A percentile compares a stretch with the other conserved stretches of the same genome.
Conservation (phyloP, 2,888 invertebrate genomes). For the Incurvaria masculella region DNA sequence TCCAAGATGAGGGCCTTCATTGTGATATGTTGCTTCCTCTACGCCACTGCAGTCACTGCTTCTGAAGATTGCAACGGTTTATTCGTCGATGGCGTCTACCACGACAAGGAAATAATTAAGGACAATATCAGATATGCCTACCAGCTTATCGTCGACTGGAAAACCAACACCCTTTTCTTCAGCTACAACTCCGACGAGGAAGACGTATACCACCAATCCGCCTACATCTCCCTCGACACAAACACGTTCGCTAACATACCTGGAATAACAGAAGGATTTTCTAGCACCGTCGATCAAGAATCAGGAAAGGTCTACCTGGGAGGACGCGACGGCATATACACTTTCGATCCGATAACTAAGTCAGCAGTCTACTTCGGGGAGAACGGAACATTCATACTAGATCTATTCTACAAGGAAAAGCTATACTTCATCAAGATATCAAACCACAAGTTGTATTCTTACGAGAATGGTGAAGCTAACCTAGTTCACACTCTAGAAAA, state of each 20-base stretch:
- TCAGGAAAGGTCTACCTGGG: slow-evolving; percentile 34
- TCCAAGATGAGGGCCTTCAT: background rate
- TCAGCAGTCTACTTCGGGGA: slow-evolving; percentile 25
- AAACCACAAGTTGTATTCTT: slow-evolving; percentile 29
- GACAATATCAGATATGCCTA: slow-evolving; percentile 31
- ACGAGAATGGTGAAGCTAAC: slow-evolving; percentile 22
- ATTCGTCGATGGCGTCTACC: slow-evolving; percentile 22
- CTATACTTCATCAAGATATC: slow-evolving; percentile 35
- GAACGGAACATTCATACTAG: slow-evolving; percentile 30
- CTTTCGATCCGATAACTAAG: slow-evolving; percentile 28
- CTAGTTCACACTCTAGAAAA: too few relatives aligned
- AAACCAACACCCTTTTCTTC: slow-evolving; percentile 32
- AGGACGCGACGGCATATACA: slow-evolving; percentile 34
- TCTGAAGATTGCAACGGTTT: background rate
- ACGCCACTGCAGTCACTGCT: background rate
- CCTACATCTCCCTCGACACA: slow-evolving; percentile 29
- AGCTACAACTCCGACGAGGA: slow-evolving; percentile 25
- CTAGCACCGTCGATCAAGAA: slow-evolving; percentile 26
- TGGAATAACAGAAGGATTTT: slow-evolving; percentile 11
- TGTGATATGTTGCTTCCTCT: background rate
- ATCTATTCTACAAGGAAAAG: slow-evolving; percentile 25
- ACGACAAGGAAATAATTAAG: slow-evolving; percentile 28
- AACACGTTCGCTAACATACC: slow-evolving; percentile 29
- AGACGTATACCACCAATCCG: slow-evolving; percentile 28
- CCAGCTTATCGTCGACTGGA: slow-evolving; percentile 29